Base-by-base conservation (phyloP, 2,797 vertebrate species). In the Podarcis lilfordi region DNA sequence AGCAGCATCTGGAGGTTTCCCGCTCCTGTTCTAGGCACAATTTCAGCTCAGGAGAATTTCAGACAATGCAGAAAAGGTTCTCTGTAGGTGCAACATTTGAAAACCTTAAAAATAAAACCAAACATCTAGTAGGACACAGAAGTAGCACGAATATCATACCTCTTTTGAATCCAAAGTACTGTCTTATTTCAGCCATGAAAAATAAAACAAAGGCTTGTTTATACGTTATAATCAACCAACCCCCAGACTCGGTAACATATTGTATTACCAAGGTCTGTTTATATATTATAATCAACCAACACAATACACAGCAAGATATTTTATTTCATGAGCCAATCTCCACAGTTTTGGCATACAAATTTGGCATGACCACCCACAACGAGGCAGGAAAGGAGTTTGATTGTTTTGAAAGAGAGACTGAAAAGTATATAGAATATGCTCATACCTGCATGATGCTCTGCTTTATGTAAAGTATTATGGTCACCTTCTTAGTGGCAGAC, bases 191-290 rank as follows among this genome's bases (percentile, higher is more conserved):
- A 0, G 0, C 23, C 35, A 10, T 37, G 6, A 29, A 76, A 35
- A 88, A 32, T 35, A 82, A 77, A 87, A 75, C 15, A 45, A 64
- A 25, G 1, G 27, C 71, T 59, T 37, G n/a, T 91, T 93, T 86
- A 86, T 55, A 3, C 43, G 0, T 0, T 88, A 75, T 50, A 50
- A 29, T 55, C 76, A 77, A 45, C 25, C 35, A 75, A 40, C 35
- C 7, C 50, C 19, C 74, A 75, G 3, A 40, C 21, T 75, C 37
- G 25, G 35, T 23, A 40, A 75, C 35, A 75, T 75, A 75, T 10
- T 75, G 35, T 23, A 74, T 74, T 74, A 74, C 71, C 32, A 74
- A 35, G 71, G 32, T 37, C 19, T 74, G n/a, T 74, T 74, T 74
- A 35, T 74, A 35, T 32, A 75, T 75, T 75, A 10, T 40, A 75